A percentile compares a stretch with the other conserved stretches of the same genome.
These are phyloP conservation scores for Eledone cirrhosa DNA, from an alignment of 2,888 invertebrate species.

Conservation along the genomic window DNA sequence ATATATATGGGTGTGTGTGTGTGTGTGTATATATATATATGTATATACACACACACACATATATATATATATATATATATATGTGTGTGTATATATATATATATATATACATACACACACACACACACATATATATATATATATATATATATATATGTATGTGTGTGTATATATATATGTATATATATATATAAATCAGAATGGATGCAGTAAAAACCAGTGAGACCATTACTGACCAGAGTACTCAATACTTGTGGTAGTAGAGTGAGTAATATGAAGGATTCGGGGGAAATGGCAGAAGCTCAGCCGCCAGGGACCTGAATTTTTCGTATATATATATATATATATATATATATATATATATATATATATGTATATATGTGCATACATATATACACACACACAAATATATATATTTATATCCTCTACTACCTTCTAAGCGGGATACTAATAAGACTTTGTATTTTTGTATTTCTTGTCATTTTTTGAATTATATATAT, in stretches of 20 bases:
- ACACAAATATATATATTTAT: neutral
- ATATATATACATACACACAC: neutral
- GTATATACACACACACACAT: neutral
- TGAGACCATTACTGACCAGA: too few species aligned
- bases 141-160: neutral
- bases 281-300: too few species aligned
- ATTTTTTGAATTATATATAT: too few species aligned
- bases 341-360: neutral
- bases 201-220: neutral
- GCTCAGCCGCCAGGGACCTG: too few species aligned
- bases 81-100: neutral
- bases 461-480: too few species aligned
- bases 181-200: neutral
- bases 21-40: neutral
- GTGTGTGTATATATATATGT: neutral
- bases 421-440: neutral
- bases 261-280: too few species aligned
- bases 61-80: constrained; percentile 6
- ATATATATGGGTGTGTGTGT: neutral
- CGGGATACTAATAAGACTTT: neutral
- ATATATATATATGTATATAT: neutral
- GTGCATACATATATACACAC: neutral
- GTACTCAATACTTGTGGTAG: too few species aligned
- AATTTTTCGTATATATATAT: too few species aligned
- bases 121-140: neutral